Percentiles rank a stretch among this genome's conserved stretches.
Conservation (phyloP, 2,113 vertebrate species). For the Litocranius walleri region DNA sequence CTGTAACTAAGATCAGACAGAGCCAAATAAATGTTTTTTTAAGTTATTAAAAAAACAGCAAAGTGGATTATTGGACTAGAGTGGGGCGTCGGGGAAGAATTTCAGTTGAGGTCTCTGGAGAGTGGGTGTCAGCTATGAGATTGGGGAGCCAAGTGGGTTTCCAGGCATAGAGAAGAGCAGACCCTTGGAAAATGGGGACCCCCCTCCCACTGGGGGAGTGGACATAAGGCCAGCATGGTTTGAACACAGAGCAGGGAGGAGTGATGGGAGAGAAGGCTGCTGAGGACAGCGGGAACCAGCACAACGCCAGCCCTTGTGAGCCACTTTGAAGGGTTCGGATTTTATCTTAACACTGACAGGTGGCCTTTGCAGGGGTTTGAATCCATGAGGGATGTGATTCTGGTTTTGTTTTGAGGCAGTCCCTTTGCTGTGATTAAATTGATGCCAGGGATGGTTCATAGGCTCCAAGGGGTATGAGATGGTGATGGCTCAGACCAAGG, state of each 20-base stretch:
- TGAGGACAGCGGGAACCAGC: not conserved
- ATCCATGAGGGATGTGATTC: rapidly evolving
- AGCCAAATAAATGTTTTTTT: not conserved
- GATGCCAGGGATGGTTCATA: not conserved
- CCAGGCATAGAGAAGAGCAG: not conserved
- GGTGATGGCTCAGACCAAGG: not conserved
- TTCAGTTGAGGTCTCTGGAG: not conserved
- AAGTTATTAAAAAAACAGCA: not conserved
- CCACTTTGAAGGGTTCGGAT: too few species aligned
- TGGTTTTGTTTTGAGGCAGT: not conserved
- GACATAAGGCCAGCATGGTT: not conserved
- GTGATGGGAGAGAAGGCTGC: rapidly evolving
- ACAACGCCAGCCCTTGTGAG: rapidly evolving
- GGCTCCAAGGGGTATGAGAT: not conserved
- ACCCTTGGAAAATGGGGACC: not conserved
- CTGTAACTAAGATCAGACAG: not conserved
- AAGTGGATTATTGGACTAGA: rapidly evolving
- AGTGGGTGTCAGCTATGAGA: not conserved
- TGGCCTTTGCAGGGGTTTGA: not conserved
- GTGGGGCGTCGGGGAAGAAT: rapidly evolving
- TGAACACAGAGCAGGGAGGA: not conserved
- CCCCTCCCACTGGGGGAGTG: not conserved
- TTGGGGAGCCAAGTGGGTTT: too few species aligned
- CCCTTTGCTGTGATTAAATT: not conserved
- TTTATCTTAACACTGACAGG: rapidly evolving